Evolutionary conservation across 2,797 vertebrate species (phyloP).

Genomic region (Arremon brunneinucha): DNA sequence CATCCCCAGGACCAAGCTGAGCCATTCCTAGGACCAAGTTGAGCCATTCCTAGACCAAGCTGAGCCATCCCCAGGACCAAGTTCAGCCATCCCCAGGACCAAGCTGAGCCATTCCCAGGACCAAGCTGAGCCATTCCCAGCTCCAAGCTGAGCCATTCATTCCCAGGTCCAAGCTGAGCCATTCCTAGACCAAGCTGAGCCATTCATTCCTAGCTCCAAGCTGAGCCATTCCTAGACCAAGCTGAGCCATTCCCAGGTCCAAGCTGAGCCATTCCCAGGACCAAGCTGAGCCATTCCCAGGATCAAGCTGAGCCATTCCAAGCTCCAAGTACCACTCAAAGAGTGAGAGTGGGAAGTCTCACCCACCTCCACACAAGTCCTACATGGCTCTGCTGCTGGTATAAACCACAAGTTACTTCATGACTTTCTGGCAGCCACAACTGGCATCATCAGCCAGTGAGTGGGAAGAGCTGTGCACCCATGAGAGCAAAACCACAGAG

Average conservation of each 20-base stretch:
- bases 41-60: too few relatives aligned
- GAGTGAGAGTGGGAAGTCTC: neutral
- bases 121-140: too few relatives aligned
- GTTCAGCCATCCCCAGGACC: neutral
- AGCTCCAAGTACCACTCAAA: neutral
- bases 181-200: neutral
- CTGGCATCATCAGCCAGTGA: neutral
- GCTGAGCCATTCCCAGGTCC: too few relatives aligned
- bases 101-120: neutral
- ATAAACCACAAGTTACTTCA: neutral
- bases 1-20: neutral
- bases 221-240: too few relatives aligned
- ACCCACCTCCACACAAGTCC: fast-evolving
- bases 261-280: too few relatives aligned
- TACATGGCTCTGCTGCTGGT: neutral
- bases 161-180: neutral
- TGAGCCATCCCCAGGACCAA: too few relatives aligned
- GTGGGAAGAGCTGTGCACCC: neutral
- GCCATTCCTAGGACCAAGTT: neutral
- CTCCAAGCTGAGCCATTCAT: too few relatives aligned
- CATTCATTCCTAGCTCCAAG: neutral
- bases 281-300: too few relatives aligned
- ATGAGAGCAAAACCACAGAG: neutral
- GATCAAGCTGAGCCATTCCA: neutral
- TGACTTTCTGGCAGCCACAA: conserved; percentile 9